Conservation (phyloP, 2,113 vertebrate genomes). For the Planiliza haematocheilus region DNA sequence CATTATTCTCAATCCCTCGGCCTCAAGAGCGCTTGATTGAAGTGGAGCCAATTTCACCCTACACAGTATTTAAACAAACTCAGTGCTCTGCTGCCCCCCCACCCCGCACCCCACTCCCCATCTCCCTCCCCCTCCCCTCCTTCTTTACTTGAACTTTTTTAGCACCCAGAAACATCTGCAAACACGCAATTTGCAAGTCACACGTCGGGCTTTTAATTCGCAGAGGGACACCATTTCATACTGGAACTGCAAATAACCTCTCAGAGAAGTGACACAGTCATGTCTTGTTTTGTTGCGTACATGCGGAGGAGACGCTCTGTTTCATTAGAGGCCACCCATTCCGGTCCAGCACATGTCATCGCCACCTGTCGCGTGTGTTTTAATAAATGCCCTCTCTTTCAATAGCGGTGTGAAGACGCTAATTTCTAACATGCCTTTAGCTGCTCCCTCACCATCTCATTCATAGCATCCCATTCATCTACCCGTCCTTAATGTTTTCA, state of each 20-base stretch:
- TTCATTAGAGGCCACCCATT: constrained; percentile 50
- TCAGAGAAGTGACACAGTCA: constrained; percentile 42
- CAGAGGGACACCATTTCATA: constrained; percentile 43
- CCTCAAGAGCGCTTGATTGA: constrained; percentile 79
- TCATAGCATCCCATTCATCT: constrained; percentile 52
- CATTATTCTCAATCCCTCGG: constrained; percentile 69
- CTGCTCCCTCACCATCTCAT: constrained; percentile 47
- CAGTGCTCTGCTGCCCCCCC: constrained; percentile 31
- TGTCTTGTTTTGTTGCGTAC: constrained; percentile 29
- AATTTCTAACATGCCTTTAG: constrained; percentile 67
- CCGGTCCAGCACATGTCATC: constrained; percentile 51
- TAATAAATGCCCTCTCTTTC: constrained; percentile 77
- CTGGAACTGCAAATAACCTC: constrained; percentile 48
- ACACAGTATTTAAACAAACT: constrained; percentile 75
- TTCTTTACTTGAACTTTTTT: constrained; percentile 41
- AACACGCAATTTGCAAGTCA: constrained; percentile 38
- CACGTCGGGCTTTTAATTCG: constrained; percentile 48
- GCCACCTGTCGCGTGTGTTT: constrained; percentile 68
- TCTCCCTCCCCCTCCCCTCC: not conserved
- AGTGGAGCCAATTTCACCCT: constrained; percentile 77
- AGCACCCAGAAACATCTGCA: constrained; percentile 53
- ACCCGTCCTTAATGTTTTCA: constrained; percentile 62
- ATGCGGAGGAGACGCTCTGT: constrained; percentile 47
- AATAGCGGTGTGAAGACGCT: constrained; percentile 64
- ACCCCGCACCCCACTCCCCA: not conserved